Evolutionary conservation across 92 coral and sea anemone genomes (phyloP), one percentile per base, ranked within the genome.

Genomic region (Plumapathes pennacea): DNA sequence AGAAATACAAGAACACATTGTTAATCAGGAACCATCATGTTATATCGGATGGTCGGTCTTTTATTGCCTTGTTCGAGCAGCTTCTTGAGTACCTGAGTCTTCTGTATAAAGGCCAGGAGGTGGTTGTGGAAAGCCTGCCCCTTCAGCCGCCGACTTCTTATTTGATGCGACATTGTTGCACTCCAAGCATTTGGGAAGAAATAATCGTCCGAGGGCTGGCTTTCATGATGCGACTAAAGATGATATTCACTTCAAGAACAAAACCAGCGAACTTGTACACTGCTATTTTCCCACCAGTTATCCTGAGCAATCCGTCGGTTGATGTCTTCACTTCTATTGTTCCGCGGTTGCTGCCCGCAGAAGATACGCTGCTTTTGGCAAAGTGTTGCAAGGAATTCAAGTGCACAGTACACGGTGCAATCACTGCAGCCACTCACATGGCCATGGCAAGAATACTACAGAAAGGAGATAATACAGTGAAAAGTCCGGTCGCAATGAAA

Each of bases 401-500:
- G 22, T 82, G 89, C 54, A 38, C 95, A n/a, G 82, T 86, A 1
- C 81, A 86, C 71, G 89, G 89, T 23, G 69, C 84, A 15, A 32
- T 86, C 36, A 60, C 72, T 40, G 95, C 95, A 17, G 81, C 75
- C 10, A 57, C 95, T 43, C 62, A 74, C 44, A 22, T 72, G 37
- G 89, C 89, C 27, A 72, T 82, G 67, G 85, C 95, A 50, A 82
- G 84, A 46, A 63, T 86, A 43, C 67, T 86, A 27, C 78, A 81
- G 27, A 72, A 50, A 23, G 85, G 71, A 53, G 43, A 50, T 37
- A n/a, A n/a, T n/a, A n/a, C n/a, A n/a, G 60, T 69, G 8, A 25
- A 22, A 37, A 57, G 57, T 3, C 83, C 82, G 59, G 40, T 70
- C 64, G 54, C 50, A 12, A 56, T 86, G 19, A 80, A 82, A 5